A percentile compares a stretch with the other conserved stretches of the same genome.
phyloP scores from a whole-genome alignment of 2,888 invertebrate species.

The Athrips mouffetella region DNA sequence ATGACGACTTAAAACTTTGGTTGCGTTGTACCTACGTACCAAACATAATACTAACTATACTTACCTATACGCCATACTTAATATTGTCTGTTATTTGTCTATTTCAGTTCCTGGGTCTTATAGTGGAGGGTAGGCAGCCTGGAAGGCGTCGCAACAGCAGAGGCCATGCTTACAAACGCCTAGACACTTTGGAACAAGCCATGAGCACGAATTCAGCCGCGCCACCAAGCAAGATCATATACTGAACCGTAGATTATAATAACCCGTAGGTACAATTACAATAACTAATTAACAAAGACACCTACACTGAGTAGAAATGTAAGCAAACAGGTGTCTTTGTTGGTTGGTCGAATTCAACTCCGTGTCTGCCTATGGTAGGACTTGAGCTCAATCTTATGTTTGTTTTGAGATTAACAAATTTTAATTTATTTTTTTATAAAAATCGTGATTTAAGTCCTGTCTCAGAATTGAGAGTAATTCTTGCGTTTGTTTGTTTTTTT shows the following conservation, averaged over 20 bases:
- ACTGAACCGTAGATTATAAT: slow-evolving; percentile 32
- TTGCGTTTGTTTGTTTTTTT: too few relatives aligned
- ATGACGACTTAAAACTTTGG: too few relatives aligned
- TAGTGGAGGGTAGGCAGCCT: slow-evolving; percentile 62
- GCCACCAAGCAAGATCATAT: slow-evolving; percentile 70
- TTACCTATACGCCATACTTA: neutral
- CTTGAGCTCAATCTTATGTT: neutral
- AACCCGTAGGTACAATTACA: neutral
- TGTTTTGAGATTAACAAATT: neutral
- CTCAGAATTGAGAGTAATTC: too few relatives aligned
- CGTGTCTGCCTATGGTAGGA: neutral
- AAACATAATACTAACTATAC: too few relatives aligned
- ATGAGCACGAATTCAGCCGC: slow-evolving; percentile 60
- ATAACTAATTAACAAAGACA: neutral
- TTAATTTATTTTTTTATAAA: neutral
- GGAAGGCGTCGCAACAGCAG: slow-evolving; percentile 64
- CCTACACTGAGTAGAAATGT: neutral
- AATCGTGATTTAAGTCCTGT: neutral
- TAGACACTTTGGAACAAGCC: slow-evolving; percentile 69
- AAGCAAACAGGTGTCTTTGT: neutral
- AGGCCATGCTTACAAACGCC: slow-evolving; percentile 64
- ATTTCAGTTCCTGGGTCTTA: slow-evolving; percentile 61
- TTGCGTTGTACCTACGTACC: too few relatives aligned
- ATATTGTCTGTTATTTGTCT: neutral
- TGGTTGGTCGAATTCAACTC: neutral